Conservation (phyloP, 1,140 invertebrate genomes). For the Hylyphantes graminicola region DNA sequence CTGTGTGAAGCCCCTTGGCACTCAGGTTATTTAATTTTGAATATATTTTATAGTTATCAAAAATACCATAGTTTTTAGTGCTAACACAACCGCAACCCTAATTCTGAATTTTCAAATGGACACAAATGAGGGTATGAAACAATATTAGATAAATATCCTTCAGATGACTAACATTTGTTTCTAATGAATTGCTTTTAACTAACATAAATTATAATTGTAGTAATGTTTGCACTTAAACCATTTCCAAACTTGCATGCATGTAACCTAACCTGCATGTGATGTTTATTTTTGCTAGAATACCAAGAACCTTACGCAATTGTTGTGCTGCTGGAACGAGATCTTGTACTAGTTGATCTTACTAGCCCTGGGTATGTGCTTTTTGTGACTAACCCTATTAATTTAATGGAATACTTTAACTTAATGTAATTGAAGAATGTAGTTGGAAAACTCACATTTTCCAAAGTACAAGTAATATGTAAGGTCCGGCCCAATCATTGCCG, state of each 20-base stretch:
- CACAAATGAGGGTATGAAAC: no score
- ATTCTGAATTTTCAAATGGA: not conserved
- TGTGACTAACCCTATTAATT: no score
- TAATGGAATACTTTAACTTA: no score
- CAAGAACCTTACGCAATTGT: conserved; percentile 95
- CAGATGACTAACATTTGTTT: not conserved
- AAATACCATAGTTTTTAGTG: not conserved
- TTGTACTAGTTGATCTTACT: conserved; percentile 96
- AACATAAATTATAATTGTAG: no score
- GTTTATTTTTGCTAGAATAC: conserved; percentile 40
- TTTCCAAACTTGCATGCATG: no score
- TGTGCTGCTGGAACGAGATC: conserved; percentile 95
- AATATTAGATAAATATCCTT: no score
- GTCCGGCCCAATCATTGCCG: no score
- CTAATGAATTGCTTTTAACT: no score
- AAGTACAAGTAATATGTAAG: no score
- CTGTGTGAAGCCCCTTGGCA: conserved; percentile 88
- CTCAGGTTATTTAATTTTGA: conserved; percentile 73
- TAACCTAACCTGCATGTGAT: conserved; percentile 7
- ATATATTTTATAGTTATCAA: not conserved
- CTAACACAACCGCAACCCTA: not conserved
- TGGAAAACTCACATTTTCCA: no score
- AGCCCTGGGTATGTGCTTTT: conserved; percentile 76
- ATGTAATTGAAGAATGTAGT: no score
- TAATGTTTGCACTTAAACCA: no score